These are phyloP conservation scores for Epizoanthus stellaris DNA, from an alignment of 92 coral and sea anemone species.

Conservation along the genomic window DNA sequence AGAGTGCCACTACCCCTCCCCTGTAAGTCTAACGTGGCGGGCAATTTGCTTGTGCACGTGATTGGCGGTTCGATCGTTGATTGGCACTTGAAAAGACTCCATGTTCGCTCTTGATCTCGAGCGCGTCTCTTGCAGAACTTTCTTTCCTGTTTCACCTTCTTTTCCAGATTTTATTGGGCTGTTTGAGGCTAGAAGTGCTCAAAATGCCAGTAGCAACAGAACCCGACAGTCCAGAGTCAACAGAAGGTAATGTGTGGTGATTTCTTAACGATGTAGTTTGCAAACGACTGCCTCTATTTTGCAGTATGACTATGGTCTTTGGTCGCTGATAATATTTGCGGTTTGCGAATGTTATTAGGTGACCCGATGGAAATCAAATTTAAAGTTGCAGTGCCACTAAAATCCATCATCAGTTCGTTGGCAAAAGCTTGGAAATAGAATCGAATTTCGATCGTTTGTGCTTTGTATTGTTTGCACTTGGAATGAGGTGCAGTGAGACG, in stretches of 20 bases:
- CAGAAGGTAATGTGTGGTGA: slow-evolving; percentile 31
- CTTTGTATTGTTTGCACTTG: not conserved
- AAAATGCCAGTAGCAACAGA: slow-evolving; percentile 42
- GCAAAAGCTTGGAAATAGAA: not conserved
- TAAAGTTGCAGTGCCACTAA: not conserved
- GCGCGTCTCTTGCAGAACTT: slow-evolving; percentile 26
- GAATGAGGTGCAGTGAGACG: not conserved
- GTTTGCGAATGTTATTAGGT: not conserved
- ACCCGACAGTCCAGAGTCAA: slow-evolving; percentile 27
- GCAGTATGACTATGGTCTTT: slow-evolving; percentile 23
- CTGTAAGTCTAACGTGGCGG: not conserved
- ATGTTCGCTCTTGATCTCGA: not conserved
- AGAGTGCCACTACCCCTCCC: not conserved
- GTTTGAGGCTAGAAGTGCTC: not conserved
- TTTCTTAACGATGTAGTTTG: not conserved
- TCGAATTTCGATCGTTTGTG: not conserved
- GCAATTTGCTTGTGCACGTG: slow-evolving; percentile 35
- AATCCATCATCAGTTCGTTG: not conserved
- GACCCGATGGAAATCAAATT: not conserved
- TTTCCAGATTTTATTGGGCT: not conserved
- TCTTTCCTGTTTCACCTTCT: slow-evolving; percentile 3
- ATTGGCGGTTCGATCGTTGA: slow-evolving; percentile 13
- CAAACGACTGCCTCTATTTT: not conserved
- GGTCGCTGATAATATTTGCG: slow-evolving; percentile 2
- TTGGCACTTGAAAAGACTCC: slow-evolving; percentile 20